Conservation (phyloP, 2,113 vertebrate genomes). For the Anser brachyrhynchus region DNA sequence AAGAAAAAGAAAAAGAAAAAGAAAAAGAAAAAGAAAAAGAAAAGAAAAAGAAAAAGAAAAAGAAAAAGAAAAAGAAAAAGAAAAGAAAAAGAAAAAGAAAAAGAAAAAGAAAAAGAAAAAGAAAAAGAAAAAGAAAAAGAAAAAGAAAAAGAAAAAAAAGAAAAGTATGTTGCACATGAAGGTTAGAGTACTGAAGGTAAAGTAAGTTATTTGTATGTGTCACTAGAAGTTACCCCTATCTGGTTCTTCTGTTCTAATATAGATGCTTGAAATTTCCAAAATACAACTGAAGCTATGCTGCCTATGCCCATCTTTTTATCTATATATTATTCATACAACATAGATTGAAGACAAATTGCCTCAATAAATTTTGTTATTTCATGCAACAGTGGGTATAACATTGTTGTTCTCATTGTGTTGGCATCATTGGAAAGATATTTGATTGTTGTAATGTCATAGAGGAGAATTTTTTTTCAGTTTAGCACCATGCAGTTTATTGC, state of each 20-base stretch:
- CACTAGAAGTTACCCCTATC: not conserved
- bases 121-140: no score
- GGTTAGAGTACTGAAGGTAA: not conserved
- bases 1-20: no score
- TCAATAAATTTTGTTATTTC: slow-evolving; percentile 51
- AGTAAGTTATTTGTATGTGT: not conserved
- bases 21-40: not conserved
- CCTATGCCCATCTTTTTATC: not conserved
- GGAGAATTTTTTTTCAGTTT: not conserved
- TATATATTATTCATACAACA: slow-evolving; percentile 28
- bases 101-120: no score
- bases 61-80: no score
- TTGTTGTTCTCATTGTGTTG: not conserved
- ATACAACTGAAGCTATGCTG: not conserved
- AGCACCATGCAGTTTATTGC: not conserved
- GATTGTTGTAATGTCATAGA: not conserved
- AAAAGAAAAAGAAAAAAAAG: no score
- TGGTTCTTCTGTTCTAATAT: not conserved
- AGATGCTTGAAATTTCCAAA: slow-evolving; percentile 28
- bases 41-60: no score
- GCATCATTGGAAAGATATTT: slow-evolving; percentile 18
- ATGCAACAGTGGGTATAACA: slow-evolving; percentile 13
- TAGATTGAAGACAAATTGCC: slow-evolving; percentile 37
- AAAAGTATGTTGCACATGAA: not conserved
- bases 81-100: no score